A percentile compares a stretch with the other conserved stretches of the same genome.
These are phyloP conservation scores for Oplegnathus fasciatus DNA, from an alignment of 2,113 vertebrate genomes.

Conservation along the genomic window DNA sequence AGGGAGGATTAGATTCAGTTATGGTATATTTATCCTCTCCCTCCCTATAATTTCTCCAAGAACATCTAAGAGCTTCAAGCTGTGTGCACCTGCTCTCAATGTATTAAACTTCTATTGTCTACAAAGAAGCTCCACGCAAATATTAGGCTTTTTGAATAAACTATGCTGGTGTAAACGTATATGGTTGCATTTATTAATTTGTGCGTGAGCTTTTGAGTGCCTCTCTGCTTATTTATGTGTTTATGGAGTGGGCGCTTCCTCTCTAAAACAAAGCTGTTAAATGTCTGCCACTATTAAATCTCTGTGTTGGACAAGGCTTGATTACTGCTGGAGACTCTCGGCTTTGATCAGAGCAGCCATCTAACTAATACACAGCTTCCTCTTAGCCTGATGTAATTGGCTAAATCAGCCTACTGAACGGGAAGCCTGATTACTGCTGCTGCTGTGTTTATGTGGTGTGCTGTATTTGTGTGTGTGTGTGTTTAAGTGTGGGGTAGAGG, in stretches of 20 bases:
- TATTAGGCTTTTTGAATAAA: neutral
- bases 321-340: conserved; percentile 55
- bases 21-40: conserved; percentile 64
- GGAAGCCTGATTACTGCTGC: conserved; percentile 63
- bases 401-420: conserved; percentile 59
- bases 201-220: neutral
- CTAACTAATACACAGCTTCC: conserved; percentile 71
- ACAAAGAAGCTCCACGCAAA: neutral
- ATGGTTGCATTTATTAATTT: conserved; percentile 12
- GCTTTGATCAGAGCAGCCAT: conserved; percentile 78
- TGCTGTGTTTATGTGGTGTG: conserved; percentile 55
- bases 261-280: conserved; percentile 51
- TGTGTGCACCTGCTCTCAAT: conserved; percentile 56
- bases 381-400: conserved; percentile 67
- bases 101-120: neutral
- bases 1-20: conserved; percentile 60
- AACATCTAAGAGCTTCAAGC: conserved; percentile 27
- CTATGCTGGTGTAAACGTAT: neutral
- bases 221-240: conserved; percentile 16
- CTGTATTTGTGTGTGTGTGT: conserved; percentile 46
- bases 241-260: conserved; percentile 48
- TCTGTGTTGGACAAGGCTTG: conserved; percentile 47
- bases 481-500: conserved; percentile 22
- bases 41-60: conserved; percentile 40
- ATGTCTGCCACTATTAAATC: conserved; percentile 59